Conservation (phyloP, 2,113 vertebrate genomes). For the Salvelinus namaycush region DNA sequence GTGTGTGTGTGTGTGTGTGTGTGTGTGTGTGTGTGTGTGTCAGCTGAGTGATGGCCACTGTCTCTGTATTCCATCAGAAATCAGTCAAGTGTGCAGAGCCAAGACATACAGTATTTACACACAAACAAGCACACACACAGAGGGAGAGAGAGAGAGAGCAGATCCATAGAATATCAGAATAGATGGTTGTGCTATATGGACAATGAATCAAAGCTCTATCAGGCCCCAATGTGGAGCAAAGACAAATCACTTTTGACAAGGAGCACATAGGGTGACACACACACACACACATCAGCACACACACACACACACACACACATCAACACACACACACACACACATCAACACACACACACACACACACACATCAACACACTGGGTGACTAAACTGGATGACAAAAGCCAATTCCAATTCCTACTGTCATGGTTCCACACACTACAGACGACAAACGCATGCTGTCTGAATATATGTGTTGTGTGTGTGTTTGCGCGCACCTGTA, state of each 20-base stretch:
- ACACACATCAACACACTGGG: not conserved
- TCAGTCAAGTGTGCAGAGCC: constrained; percentile 61
- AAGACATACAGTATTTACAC: not conserved
- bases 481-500: too few species aligned
- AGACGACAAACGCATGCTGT: too few species aligned
- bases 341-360: not conserved
- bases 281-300: not conserved
- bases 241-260: constrained; percentile 58
- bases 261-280: constrained; percentile 42
- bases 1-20: too few species aligned
- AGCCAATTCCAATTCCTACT: too few species aligned
- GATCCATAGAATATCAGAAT: constrained; percentile 61
- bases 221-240: constrained; percentile 42
- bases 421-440: too few species aligned
- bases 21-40: not conserved
- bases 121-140: not conserved
- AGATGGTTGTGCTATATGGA: constrained; percentile 12
- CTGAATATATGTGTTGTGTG: too few species aligned
- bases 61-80: constrained; percentile 66
- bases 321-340: constrained; percentile 21
- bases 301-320: not conserved
- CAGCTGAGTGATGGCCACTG: constrained; percentile 54
- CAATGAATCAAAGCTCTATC: constrained; percentile 38
- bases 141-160: constrained; percentile 27
- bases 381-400: too few species aligned